A percentile compares a stretch with the other conserved stretches of the same genome.
phyloP scores from a whole-genome alignment of 35 echinoderm and acorn worm species.

The Lytechinus variegatus region DNA sequence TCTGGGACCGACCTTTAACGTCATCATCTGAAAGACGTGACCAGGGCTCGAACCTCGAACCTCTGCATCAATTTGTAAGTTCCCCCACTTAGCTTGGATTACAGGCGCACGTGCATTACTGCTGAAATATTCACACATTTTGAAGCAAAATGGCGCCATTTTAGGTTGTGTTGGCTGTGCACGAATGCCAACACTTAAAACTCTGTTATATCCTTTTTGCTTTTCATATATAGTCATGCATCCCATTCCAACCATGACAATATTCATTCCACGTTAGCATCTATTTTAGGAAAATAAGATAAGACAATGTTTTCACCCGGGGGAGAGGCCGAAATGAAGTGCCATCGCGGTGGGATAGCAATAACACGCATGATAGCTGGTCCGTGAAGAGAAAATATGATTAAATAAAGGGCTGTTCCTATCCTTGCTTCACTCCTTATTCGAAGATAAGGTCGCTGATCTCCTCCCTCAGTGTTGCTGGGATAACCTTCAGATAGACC shows the following conservation, averaged over 20 bases:
- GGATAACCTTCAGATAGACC: not conserved
- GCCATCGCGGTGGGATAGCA: not conserved
- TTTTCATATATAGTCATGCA: not conserved
- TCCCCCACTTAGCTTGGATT: no score
- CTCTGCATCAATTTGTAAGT: no score
- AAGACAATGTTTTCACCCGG: not conserved
- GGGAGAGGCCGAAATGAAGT: not conserved
- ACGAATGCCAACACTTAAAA: no score
- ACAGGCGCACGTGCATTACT: no score
- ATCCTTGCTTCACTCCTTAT: not conserved
- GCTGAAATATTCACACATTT: no score
- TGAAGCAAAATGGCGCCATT: no score
- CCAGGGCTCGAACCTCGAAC: no score
- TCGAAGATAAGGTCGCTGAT: not conserved
- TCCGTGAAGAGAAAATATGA: not conserved
- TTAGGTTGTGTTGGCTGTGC: no score
- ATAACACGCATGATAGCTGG: not conserved
- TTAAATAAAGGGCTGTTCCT: conserved; percentile 4
- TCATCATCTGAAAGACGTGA: no score
- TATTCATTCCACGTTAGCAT: not conserved
- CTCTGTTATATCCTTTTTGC: not conserved
- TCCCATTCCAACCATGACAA: not conserved
- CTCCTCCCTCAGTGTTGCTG: not conserved
- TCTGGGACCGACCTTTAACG: no score
- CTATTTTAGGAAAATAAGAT: not conserved